Evolutionary conservation across 2,113 vertebrate genomes (phyloP).

Genomic region (Centropristis striata): DNA sequence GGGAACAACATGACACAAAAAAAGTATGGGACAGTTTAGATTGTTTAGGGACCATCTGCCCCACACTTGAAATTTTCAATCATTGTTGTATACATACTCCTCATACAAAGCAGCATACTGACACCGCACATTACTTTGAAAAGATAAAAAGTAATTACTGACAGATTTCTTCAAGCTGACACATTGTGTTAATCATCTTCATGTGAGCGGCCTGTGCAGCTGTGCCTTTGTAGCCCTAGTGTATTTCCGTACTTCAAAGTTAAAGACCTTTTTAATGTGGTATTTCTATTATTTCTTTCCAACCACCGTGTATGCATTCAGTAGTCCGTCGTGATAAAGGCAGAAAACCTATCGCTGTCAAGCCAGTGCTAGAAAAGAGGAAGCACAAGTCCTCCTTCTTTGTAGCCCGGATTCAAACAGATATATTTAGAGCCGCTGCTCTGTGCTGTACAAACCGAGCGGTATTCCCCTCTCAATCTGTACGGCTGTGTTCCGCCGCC

Average conservation of each 20-base stretch:
- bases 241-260: conserved; percentile 35
- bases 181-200: conserved; percentile 38
- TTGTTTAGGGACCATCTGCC: conserved; percentile 28
- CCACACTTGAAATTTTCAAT: not conserved
- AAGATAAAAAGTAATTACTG: conserved; percentile 35
- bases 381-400: conserved; percentile 37
- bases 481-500: conserved; percentile 54
- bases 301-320: conserved; percentile 7
- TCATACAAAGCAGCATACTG: not conserved
- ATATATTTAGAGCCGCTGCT: conserved; percentile 66
- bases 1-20: not conserved
- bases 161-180: conserved; percentile 40
- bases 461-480: conserved; percentile 74
- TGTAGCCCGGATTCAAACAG: conserved; percentile 61
- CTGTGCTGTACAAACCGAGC: conserved; percentile 38
- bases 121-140: conserved; percentile 22
- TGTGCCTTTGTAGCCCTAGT: conserved; percentile 40
- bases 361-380: conserved; percentile 10
- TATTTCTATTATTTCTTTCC: conserved; percentile 4
- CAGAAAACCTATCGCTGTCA: not conserved
- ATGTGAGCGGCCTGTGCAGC: conserved; percentile 13
- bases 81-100: not conserved
- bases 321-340: conserved; percentile 26
- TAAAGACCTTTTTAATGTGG: conserved; percentile 40
- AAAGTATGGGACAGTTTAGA: not conserved